phyloP scores from a whole-genome alignment of 2,888 invertebrate species.

The Aspidiotus rigidus region DNA sequence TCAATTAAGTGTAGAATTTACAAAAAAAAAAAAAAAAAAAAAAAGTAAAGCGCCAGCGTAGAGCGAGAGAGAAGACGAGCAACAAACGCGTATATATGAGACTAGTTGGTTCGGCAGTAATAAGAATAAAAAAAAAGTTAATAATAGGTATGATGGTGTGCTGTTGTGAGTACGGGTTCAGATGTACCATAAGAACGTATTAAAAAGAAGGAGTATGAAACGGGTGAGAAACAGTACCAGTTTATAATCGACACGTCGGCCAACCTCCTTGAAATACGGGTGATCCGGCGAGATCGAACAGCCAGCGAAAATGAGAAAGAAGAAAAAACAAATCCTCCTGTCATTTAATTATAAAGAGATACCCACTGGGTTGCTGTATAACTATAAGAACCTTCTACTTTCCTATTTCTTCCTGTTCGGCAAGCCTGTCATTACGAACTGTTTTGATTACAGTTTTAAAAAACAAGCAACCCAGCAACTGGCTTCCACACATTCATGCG shows the following conservation, averaged over 20 bases:
- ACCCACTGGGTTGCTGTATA: constrained; percentile 20
- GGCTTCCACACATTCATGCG: not conserved
- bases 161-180: not conserved
- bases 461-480: constrained; percentile 12
- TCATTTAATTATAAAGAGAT: constrained; percentile 24
- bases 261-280: constrained; percentile 15
- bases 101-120: not conserved
- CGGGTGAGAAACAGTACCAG: constrained; percentile 11
- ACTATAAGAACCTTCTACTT: constrained; percentile 11
- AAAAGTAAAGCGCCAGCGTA: too few relatives aligned
- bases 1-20: too few relatives aligned
- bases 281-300: not conserved
- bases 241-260: constrained; percentile 20
- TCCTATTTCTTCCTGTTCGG: constrained; percentile 3
- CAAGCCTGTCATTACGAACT: constrained; percentile 14
- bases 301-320: constrained; percentile 15
- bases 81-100: not conserved
- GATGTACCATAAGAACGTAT: not conserved
- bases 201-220: constrained; percentile 6
- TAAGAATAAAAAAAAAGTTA: constrained; percentile 7
- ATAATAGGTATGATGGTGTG: constrained; percentile 1
- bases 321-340: constrained; percentile 22
- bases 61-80: too few relatives aligned
- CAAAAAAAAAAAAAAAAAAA: too few relatives aligned
- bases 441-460: constrained; percentile 22